Percentiles rank a stretch among this genome's conserved stretches.
phyloP scores from a whole-genome alignment of 1,140 invertebrate genomes.

The Ceratosolen solmsi region DNA sequence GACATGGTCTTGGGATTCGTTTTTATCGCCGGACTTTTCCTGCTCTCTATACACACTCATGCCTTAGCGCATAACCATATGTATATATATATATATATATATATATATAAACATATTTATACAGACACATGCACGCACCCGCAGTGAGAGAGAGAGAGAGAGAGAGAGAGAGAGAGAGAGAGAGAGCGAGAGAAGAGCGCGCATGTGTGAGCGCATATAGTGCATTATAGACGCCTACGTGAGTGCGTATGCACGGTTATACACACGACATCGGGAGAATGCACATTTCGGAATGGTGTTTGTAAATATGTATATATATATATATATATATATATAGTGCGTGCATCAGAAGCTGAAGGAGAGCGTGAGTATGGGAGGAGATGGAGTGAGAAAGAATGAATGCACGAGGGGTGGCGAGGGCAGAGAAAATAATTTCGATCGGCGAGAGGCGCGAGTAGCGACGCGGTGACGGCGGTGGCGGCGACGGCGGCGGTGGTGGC shows the following conservation, averaged over 20 bases:
- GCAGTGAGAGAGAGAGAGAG: neutral
- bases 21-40: neutral
- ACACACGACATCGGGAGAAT: neutral
- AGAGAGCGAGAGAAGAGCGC: neutral
- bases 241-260: neutral
- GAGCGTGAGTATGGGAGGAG: constrained; percentile 5
- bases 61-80: no score
- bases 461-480: constrained; percentile 32
- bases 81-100: no score
- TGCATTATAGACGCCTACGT: neutral
- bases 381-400: neutral
- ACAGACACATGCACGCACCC: neutral
- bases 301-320: neutral
- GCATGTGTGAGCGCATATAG: no score
- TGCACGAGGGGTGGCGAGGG: neutral
- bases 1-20: neutral
- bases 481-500: constrained; percentile 26
- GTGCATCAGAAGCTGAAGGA: constrained; percentile 19
- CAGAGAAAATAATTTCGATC: constrained; percentile 49
- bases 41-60: neutral
- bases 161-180: neutral
- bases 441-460: constrained; percentile 26
- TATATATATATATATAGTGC: neutral
- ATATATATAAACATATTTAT: neutral
- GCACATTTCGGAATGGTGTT: constrained; percentile 17